Evolutionary conservation across 2,113 vertebrate species (phyloP).

Genomic region (Girardinichthys multiradiatus): DNA sequence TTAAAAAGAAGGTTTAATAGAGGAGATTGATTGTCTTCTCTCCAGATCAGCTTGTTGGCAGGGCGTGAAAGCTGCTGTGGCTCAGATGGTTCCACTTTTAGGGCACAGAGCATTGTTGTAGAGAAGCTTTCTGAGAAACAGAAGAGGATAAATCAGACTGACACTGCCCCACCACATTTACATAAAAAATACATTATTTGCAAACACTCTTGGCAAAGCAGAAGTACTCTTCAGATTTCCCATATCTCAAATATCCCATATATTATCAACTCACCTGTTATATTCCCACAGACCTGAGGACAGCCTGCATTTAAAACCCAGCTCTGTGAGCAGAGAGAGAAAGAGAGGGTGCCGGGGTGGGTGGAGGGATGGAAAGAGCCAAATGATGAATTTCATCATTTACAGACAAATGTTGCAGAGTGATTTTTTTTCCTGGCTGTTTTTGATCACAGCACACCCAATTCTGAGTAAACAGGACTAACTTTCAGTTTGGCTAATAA

Average conservation of each 20-base stretch:
- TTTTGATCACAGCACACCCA: constrained; percentile 43
- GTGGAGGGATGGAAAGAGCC: neutral
- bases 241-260: too few relatives aligned
- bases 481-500: constrained; percentile 25
- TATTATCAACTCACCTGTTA: constrained; percentile 58
- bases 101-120: constrained; percentile 43
- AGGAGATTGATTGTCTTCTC: neutral
- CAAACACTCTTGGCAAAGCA: neutral
- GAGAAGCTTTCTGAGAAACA: constrained; percentile 52
- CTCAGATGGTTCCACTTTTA: constrained; percentile 12
- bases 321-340: constrained; percentile 43
- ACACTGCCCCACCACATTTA: constrained; percentile 10
- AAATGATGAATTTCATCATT: constrained; percentile 55
- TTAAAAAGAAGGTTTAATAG: constrained; percentile 23
- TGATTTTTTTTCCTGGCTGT: constrained; percentile 16
- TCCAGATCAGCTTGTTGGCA: constrained; percentile 8
- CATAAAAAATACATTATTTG: neutral
- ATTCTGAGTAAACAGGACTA: constrained; percentile 14
- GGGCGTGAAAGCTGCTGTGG: neutral
- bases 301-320: constrained; percentile 58
- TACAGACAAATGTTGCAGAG: constrained; percentile 32
- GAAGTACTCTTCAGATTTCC: neutral
- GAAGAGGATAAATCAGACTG: constrained; percentile 25
- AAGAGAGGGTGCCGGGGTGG: neutral
- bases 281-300: constrained; percentile 59